A percentile compares a stretch with the other conserved stretches of the same genome.
Conservation (phyloP, 2,113 vertebrate genomes). For the Cacatua alba region DNA sequence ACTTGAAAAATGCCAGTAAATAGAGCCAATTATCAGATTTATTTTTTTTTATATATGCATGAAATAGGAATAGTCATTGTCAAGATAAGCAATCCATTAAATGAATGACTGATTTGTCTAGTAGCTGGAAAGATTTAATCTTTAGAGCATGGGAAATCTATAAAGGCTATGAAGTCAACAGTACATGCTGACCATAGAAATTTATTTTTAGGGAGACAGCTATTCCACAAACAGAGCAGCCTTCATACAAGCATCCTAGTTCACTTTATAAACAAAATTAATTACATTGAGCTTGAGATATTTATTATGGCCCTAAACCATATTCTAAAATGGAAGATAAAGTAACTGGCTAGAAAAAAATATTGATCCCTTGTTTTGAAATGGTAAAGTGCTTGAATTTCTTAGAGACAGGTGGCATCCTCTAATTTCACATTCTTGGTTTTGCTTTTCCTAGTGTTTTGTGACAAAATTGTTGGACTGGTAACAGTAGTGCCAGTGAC, state of each 20-base stretch:
- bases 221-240: neutral
- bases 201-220: constrained; percentile 23
- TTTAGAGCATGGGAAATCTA: constrained; percentile 55
- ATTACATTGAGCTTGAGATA: neutral
- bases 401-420: neutral
- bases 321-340: neutral
- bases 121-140: constrained; percentile 67
- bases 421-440: neutral
- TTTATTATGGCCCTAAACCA: neutral
- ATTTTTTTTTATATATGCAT: constrained; percentile 51
- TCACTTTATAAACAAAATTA: neutral
- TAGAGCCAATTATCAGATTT: constrained; percentile 72
- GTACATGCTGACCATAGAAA: neutral
- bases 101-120: constrained; percentile 61
- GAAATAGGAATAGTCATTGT: constrained; percentile 62
- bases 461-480: neutral
- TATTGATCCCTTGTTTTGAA: neutral
- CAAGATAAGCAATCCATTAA: constrained; percentile 61
- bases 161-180: constrained; percentile 11
- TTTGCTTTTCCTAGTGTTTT: neutral
- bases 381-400: neutral
- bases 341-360: neutral
- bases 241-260: neutral
- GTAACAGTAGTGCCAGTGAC: neutral
- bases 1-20: constrained; percentile 70